Conservation (phyloP, 2,888 invertebrate species). For the Perizoma flavofasciatum region DNA sequence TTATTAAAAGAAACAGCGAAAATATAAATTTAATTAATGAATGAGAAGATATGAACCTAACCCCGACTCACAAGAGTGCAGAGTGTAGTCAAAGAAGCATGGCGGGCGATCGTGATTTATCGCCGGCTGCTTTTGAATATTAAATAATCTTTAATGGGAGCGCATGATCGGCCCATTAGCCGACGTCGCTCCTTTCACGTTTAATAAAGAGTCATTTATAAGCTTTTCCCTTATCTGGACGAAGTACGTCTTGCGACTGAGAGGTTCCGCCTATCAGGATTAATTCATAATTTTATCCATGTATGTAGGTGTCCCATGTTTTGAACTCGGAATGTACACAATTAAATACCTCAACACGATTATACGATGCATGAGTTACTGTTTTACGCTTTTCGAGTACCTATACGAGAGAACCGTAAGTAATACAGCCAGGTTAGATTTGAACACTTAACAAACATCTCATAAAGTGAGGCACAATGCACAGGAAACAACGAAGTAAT, state of each 20-base stretch:
- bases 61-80: slow-evolving; percentile 71
- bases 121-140: slow-evolving; percentile 82
- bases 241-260: slow-evolving; percentile 80
- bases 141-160: slow-evolving; percentile 84
- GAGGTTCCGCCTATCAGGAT: slow-evolving; percentile 81
- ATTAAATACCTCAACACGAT: slow-evolving; percentile 54
- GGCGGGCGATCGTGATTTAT: slow-evolving; percentile 82
- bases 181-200: slow-evolving; percentile 82
- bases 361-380: slow-evolving; percentile 29
- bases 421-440: no score
- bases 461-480: no score
- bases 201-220: slow-evolving; percentile 85
- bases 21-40: slow-evolving; percentile 31
- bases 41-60: slow-evolving; percentile 54
- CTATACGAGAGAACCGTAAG: no score
- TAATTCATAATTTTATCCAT: slow-evolving; percentile 82
- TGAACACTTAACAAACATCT: no score
- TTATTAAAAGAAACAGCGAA: slow-evolving; percentile 2
- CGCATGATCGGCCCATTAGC: slow-evolving; percentile 84
- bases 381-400: slow-evolving; percentile 17
- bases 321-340: slow-evolving; percentile 50
- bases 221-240: slow-evolving; percentile 82
- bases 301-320: slow-evolving; percentile 56
- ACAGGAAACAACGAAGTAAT: no score
- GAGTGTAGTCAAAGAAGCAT: slow-evolving; percentile 77